phyloP scores from a whole-genome alignment of 2,797 vertebrate genomes.

The Harpagifer antarcticus region DNA sequence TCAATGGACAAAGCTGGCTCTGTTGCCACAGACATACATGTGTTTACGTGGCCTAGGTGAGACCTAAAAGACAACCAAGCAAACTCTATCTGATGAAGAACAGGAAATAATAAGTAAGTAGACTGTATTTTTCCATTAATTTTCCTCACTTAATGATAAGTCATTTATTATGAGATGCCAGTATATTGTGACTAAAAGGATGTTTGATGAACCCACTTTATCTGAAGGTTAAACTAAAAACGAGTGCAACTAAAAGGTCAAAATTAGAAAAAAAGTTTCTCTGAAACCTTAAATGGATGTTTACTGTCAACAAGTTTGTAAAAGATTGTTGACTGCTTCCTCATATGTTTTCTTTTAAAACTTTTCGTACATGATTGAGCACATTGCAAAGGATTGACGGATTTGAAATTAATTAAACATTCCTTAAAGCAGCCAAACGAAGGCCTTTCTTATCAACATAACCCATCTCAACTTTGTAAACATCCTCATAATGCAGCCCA shows the following conservation, averaged over 20 bases:
- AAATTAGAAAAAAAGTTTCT: background rate
- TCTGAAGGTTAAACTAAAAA: background rate
- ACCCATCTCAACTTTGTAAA: conserved; percentile 40
- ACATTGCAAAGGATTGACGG: conserved; percentile 19
- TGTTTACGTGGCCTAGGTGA: background rate
- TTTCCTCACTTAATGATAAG: background rate
- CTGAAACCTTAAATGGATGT: background rate
- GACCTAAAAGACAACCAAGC: background rate
- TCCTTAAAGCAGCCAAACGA: conserved; percentile 45
- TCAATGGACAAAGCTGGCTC: background rate
- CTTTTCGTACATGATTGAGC: conserved; percentile 12
- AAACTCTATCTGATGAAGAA: background rate
- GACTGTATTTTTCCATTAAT: too few species aligned
- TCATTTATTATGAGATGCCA: background rate
- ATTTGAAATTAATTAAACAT: conserved; percentile 47
- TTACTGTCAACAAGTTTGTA: background rate
- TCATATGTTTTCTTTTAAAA: conserved; percentile 9
- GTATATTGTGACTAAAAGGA: background rate
- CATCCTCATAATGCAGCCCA: conserved; percentile 35
- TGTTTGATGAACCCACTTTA: background rate
- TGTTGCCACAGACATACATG: background rate
- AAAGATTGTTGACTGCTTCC: conserved; percentile 16
- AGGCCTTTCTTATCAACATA: conserved; percentile 41
- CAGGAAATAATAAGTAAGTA: background rate
- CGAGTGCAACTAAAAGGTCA: background rate